Evolutionary conservation across 2,888 invertebrate species (phyloP).

Genomic region (Philonicus albiceps): DNA sequence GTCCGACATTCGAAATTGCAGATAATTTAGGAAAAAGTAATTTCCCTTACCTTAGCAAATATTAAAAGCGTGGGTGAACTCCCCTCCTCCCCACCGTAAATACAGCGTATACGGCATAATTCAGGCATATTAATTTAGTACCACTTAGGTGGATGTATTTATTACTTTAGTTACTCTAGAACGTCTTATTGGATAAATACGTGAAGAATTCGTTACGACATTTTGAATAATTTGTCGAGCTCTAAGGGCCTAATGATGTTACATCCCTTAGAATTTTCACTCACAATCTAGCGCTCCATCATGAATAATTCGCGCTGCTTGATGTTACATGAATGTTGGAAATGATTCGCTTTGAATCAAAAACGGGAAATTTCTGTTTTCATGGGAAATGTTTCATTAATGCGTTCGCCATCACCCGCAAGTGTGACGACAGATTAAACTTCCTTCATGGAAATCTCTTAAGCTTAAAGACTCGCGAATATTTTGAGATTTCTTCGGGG

Average conservation of each 20-base stretch:
- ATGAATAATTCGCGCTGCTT: neutral
- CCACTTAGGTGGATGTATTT: neutral
- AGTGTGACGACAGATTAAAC: neutral
- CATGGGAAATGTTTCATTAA: neutral
- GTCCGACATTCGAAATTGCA: neutral
- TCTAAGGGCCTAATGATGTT: neutral
- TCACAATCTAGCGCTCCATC: neutral
- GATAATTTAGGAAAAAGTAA: neutral
- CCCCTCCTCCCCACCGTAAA: neutral
- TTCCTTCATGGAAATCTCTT: neutral
- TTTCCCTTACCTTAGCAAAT: neutral
- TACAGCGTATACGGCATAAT: neutral
- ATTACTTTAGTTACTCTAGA: neutral
- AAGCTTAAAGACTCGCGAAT: neutral
- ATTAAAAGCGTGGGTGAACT: neutral
- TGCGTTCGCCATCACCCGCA: neutral
- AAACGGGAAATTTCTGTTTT: neutral
- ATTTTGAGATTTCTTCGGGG: neutral
- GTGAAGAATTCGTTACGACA: neutral
- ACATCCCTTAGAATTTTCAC: neutral
- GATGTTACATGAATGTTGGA: neutral
- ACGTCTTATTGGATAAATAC: neutral
- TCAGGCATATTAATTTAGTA: neutral
- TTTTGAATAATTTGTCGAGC: neutral
- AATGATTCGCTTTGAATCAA: neutral